These are phyloP conservation scores for Aleiodes sp. DNA, from an alignment of 1,140 invertebrate genomes.

Conservation along the genomic window DNA sequence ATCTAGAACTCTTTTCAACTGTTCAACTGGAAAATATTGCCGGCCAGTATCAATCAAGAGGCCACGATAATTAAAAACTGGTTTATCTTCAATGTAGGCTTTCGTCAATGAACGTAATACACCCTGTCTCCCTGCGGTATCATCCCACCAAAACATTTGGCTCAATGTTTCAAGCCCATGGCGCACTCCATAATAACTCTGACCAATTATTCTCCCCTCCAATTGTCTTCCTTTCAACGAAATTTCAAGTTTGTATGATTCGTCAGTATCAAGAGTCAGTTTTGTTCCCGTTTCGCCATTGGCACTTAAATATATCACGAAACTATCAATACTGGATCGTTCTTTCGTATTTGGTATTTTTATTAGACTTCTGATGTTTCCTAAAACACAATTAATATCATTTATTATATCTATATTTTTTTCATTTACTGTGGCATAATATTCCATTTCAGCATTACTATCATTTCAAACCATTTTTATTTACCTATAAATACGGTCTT, in stretches of 20 bases:
- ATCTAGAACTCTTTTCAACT: constrained; percentile 76
- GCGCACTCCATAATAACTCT: constrained; percentile 79
- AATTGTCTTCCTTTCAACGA: constrained; percentile 65
- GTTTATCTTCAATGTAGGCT: constrained; percentile 72
- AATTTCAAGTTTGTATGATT: constrained; percentile 76
- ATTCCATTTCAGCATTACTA: background rate
- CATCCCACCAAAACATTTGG: constrained; percentile 82
- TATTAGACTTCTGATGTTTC: constrained; percentile 56
- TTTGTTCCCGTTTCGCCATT: constrained; percentile 47
- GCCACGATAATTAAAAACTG: constrained; percentile 76
- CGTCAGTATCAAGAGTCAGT: constrained; percentile 75
- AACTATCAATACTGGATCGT: constrained; percentile 53
- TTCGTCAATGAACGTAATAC: constrained; percentile 68
- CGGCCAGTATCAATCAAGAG: constrained; percentile 79
- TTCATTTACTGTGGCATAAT: background rate
- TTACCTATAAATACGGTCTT: constrained; percentile 61
- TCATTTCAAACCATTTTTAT: constrained; percentile 5
- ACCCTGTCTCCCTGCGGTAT: constrained; percentile 70
- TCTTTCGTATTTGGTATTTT: constrained; percentile 53
- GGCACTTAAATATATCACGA: constrained; percentile 55
- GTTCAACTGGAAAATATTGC: constrained; percentile 75
- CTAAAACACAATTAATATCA: constrained; percentile 42
- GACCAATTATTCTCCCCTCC: constrained; percentile 72
- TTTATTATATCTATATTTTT: constrained; percentile 9
- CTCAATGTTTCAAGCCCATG: constrained; percentile 83